Evolutionary conservation across 1,140 invertebrate genomes (phyloP), one percentile per base, ranked within the genome.

Genomic region (Drosophila athabasca): DNA sequence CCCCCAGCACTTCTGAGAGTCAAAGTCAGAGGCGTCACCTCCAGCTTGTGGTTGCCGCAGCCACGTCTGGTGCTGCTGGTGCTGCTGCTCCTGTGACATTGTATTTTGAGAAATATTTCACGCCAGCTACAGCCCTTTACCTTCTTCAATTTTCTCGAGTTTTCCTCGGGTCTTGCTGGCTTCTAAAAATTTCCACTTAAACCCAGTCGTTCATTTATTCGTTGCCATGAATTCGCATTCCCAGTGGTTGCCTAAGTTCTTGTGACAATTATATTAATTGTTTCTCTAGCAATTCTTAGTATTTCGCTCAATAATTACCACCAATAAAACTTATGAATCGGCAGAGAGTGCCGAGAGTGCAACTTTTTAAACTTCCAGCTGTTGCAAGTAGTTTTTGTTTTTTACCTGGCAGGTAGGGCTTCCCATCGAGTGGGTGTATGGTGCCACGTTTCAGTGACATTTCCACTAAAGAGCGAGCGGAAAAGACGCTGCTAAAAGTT

Each of bases 311-410:
- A 52, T 45, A 54, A 22, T 48, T 60, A 41, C 31, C 54, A 74
- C 31, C 54, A 79, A 74, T 77, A 62, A 55, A 65, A 65, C 19
- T 26, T 15, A 11, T 31, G 41, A 71, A 46, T 57, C 43, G 17
- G 17, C 17, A 19, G 43, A 19, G 43, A n/a, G 13, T 48, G 41
- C 55, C 55, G n/a, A 13, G 39, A 67, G 45, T 60, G n/a, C 17
- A 84, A 73, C 53, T 79, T 67, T 81, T 87, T 58, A 64, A 75
- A 87, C 71, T 85, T 85, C 50, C 64, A 22, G 22, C 50, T 11
- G 31, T 35, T 35, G 11, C 35, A 13, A 74, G 79, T 64, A 62
- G 53, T 73, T 79, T 68, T 48, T 60, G 72, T 77, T 50, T 62
- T 26, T 50, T 17, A 1, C 15, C 15, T n/a, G 45, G 11, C 13